Evolutionary conservation across 2,113 vertebrate species (phyloP).

Genomic region (Cyanoramphus novaezelandiae): DNA sequence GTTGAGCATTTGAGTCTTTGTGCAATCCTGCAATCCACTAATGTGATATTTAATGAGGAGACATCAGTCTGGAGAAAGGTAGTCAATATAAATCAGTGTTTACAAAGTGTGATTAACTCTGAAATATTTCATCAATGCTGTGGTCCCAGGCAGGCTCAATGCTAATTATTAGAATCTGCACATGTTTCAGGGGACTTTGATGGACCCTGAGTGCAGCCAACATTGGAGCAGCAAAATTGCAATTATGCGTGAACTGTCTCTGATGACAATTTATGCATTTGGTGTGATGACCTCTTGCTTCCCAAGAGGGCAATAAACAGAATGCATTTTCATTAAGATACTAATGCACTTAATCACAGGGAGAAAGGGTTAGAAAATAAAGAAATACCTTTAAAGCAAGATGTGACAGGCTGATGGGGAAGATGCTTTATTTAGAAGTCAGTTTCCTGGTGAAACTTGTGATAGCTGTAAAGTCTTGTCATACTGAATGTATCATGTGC

Average conservation of each 20-base stretch:
- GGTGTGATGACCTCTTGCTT: conserved; percentile 78
- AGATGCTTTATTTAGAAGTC: conserved; percentile 66
- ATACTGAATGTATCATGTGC: background rate
- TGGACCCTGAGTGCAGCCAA: conserved; percentile 71
- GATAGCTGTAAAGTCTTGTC: background rate
- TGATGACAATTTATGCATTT: conserved; percentile 84
- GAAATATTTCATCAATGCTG: conserved; percentile 92
- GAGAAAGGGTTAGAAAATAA: conserved; percentile 77
- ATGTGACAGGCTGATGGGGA: conserved; percentile 59
- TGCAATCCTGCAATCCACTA: conserved; percentile 84
- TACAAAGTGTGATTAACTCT: conserved; percentile 96
- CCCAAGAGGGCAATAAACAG: conserved; percentile 83
- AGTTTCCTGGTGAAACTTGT: conserved; percentile 28
- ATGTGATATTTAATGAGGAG: conserved; percentile 98
- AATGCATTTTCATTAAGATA: conserved; percentile 88
- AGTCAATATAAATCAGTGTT: conserved; percentile 99
- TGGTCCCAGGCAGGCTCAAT: conserved; percentile 82
- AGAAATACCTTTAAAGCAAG: conserved; percentile 69
- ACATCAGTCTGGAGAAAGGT: conserved; percentile 93
- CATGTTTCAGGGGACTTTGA: conserved; percentile 76
- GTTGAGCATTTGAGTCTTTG: conserved; percentile 78
- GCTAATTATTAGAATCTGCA: conserved; percentile 84
- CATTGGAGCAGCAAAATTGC: conserved; percentile 78
- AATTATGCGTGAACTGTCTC: conserved; percentile 80
- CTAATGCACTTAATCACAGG: conserved; percentile 85